A percentile compares a stretch with the other conserved stretches of the same genome.
phyloP scores from a whole-genome alignment of 2,888 invertebrate genomes.

The Palloptera scutellata region DNA sequence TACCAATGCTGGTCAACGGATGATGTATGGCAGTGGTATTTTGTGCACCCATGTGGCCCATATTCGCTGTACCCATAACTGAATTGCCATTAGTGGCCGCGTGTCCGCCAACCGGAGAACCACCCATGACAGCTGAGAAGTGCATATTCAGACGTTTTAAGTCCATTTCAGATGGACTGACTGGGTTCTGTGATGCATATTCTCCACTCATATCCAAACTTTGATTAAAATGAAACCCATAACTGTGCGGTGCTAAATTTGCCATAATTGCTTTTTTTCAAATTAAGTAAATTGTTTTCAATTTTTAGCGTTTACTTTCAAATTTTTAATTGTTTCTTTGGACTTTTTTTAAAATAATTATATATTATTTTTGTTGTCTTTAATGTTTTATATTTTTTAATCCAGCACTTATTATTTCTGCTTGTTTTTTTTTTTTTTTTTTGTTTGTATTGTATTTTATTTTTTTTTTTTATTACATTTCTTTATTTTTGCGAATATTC shows the following conservation, averaged over 20 bases:
- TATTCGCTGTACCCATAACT: constrained; percentile 55
- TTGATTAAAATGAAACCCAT: constrained; percentile 63
- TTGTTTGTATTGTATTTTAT: constrained; percentile 24
- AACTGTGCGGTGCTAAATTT: constrained; percentile 63
- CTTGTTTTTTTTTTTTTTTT: neutral
- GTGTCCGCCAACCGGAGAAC: constrained; percentile 59
- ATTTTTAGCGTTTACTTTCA: constrained; percentile 22
- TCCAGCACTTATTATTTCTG: constrained; percentile 14
- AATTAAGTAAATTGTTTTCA: constrained; percentile 7
- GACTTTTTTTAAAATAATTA: constrained; percentile 16
- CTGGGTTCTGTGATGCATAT: constrained; percentile 57
- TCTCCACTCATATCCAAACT: constrained; percentile 62
- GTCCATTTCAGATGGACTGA: constrained; percentile 57
- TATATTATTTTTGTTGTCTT: constrained; percentile 19
- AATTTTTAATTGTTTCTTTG: neutral
- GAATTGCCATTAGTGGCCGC: constrained; percentile 51
- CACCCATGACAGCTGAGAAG: constrained; percentile 63
- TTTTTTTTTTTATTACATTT: constrained; percentile 30
- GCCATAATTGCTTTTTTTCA: constrained; percentile 51
- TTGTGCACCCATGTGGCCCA: constrained; percentile 54
- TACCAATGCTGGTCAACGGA: constrained; percentile 28
- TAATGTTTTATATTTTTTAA: constrained; percentile 17
- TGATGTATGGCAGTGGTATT: constrained; percentile 25
- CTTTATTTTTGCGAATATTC: constrained; percentile 23
- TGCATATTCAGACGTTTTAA: constrained; percentile 62